These are phyloP conservation scores for Agrotis ipsilon DNA, from an alignment of 2,888 invertebrate species.

Conservation along the genomic window DNA sequence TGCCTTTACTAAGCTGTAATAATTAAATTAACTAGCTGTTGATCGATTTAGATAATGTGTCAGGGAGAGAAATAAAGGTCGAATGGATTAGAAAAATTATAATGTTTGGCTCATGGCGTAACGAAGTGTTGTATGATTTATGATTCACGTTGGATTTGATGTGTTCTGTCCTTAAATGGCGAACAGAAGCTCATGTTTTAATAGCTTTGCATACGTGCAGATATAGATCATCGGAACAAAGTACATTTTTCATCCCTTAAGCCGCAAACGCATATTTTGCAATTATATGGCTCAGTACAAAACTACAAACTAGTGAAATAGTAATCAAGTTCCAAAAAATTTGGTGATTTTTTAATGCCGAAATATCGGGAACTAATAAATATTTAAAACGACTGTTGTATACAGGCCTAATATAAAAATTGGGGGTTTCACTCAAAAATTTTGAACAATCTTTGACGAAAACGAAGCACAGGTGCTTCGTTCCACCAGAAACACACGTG, in stretches of 20 bases:
- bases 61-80: constrained; percentile 44
- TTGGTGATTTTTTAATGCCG: too few relatives aligned
- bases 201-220: background rate
- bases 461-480: background rate
- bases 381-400: too few relatives aligned
- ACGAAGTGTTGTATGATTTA: constrained; percentile 34
- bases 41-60: constrained; percentile 45
- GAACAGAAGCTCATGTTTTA: constrained; percentile 31
- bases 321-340: too few relatives aligned
- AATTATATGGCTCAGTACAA: background rate
- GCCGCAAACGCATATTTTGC: too few relatives aligned
- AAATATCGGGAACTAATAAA: too few relatives aligned
- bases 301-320: background rate
- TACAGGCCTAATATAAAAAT: too few relatives aligned
- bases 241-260: background rate
- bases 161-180: constrained; percentile 28
- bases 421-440: too few relatives aligned
- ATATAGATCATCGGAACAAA: background rate
- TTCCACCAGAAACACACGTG: background rate
- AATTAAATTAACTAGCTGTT: constrained; percentile 56
- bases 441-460: background rate
- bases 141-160: constrained; percentile 4
- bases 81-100: constrained; percentile 21
- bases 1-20: constrained; percentile 34
- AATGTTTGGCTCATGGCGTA: constrained; percentile 5